These are phyloP conservation scores for Asobara japonica DNA, from an alignment of 1,140 invertebrate genomes.

Conservation along the genomic window DNA sequence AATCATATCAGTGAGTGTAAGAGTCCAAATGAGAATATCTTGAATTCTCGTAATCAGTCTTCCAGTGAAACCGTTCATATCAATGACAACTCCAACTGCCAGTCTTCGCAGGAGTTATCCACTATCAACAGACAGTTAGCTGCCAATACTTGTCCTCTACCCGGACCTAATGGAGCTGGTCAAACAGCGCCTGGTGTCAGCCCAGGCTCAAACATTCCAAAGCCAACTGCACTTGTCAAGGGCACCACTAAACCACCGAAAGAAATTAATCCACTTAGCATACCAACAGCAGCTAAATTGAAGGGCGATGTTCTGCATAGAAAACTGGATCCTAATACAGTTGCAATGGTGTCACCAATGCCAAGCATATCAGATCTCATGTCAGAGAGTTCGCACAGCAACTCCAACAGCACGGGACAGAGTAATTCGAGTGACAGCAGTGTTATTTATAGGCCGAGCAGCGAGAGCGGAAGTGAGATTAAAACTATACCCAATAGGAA, in stretches of 20 bases:
- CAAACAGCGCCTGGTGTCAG: constrained; percentile 39
- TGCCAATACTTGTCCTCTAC: constrained; percentile 30
- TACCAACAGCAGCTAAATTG: constrained; percentile 48
- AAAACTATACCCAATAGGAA: constrained; percentile 69
- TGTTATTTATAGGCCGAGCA: constrained; percentile 75
- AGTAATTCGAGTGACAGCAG: constrained; percentile 75
- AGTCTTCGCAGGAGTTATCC: background rate
- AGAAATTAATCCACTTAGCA: constrained; percentile 46
- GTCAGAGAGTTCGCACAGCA: constrained; percentile 70
- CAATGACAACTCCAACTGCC: constrained; percentile 4
- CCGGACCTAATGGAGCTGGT: constrained; percentile 32
- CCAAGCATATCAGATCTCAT: constrained; percentile 67
- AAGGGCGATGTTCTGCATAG: constrained; percentile 54
- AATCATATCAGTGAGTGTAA: constrained; percentile 32
- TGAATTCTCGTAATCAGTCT: constrained; percentile 13
- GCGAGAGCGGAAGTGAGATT: constrained; percentile 73
- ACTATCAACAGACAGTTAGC: constrained; percentile 24
- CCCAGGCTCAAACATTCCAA: constrained; percentile 80
- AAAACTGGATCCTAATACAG: constrained; percentile 71
- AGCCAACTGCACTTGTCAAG: constrained; percentile 90
- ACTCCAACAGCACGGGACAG: constrained; percentile 69
- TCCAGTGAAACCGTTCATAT: constrained; percentile 31
- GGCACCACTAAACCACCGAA: constrained; percentile 78
- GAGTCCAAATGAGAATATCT: background rate
- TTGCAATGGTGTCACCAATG: constrained; percentile 82